phyloP scores from a whole-genome alignment of 2,113 vertebrate genomes.

The Prionailurus viverrinus region DNA sequence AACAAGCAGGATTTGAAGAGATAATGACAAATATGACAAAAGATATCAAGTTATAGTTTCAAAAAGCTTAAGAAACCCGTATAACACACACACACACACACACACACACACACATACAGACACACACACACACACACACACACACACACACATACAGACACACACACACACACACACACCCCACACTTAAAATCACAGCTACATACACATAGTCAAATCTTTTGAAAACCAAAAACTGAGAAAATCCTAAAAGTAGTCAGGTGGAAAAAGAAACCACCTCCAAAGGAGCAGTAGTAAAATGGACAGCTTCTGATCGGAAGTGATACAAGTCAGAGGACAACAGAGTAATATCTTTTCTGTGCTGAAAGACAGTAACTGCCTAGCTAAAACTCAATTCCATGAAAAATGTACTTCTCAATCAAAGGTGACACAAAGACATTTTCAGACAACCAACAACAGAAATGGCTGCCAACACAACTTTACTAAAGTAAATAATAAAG shows the following conservation, averaged over 20 bases:
- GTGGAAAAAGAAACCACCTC: background rate
- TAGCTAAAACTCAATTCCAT: background rate
- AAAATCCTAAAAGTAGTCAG: background rate
- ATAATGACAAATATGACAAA: background rate
- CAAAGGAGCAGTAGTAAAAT: background rate
- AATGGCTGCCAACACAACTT: background rate
- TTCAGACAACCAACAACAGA: background rate
- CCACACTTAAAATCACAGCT: background rate
- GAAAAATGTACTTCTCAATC: background rate
- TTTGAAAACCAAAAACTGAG: background rate
- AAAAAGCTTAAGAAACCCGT: background rate
- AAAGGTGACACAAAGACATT: background rate
- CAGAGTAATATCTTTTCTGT: background rate
- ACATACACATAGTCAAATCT: background rate
- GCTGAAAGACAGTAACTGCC: background rate
- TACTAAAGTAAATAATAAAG: background rate
- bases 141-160: no score
- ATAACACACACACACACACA: no score
- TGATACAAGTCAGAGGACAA: background rate
- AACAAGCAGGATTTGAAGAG: background rate
- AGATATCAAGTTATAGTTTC: background rate
- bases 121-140: no score
- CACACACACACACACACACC: no score
- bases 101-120: no score
- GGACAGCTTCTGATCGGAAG: background rate